These are phyloP conservation scores for Diabrotica balteata DNA, from an alignment of 2,888 invertebrate genomes.

Conservation along the genomic window DNA sequence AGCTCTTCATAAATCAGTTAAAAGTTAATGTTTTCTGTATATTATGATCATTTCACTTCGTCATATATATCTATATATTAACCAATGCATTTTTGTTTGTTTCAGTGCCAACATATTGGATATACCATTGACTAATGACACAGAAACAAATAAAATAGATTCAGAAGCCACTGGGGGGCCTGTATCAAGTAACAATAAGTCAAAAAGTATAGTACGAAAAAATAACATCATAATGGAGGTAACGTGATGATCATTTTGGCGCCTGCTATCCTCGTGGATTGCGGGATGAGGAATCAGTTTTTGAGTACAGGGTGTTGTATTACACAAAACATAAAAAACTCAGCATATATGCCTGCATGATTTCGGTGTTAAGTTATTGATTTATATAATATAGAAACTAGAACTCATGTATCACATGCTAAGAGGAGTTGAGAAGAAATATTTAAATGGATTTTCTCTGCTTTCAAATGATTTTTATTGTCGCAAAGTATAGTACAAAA, in stretches of 20 bases:
- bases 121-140: constrained; percentile 57
- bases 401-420: constrained; percentile 37
- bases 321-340: constrained; percentile 32
- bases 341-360: constrained; percentile 38
- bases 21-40: too few relatives aligned
- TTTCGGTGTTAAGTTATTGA: constrained; percentile 35
- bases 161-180: constrained; percentile 46
- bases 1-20: too few relatives aligned
- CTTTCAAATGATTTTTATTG: constrained; percentile 16
- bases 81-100: constrained; percentile 22
- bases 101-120: constrained; percentile 61
- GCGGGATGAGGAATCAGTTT: constrained; percentile 35
- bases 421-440: constrained; percentile 29
- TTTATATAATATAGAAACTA: constrained; percentile 38
- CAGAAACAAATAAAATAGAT: constrained; percentile 51
- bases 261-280: constrained; percentile 33
- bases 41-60: too few relatives aligned
- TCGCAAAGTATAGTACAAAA: constrained; percentile 1
- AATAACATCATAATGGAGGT: constrained; percentile 69
- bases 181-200: constrained; percentile 48
- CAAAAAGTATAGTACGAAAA: constrained; percentile 62
- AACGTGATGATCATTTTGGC: constrained; percentile 62
- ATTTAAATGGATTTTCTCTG: constrained; percentile 35
- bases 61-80: too few relatives aligned
- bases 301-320: constrained; percentile 36